Base-by-base conservation (phyloP, 2,888 invertebrate genomes). In the Athalia rosae region DNA sequence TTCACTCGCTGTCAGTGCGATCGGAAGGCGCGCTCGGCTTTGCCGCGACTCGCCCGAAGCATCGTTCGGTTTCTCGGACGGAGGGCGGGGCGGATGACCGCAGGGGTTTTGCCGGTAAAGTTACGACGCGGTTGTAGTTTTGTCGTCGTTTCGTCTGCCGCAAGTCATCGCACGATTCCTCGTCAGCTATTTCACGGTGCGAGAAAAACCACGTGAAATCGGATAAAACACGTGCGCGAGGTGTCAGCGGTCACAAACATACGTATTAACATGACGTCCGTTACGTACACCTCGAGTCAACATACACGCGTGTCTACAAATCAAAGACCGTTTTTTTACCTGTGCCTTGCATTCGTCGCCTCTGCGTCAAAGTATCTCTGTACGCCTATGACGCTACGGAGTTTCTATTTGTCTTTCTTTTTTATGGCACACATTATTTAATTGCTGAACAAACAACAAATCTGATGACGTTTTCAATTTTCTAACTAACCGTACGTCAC, bases 231-330 rank as follows among this genome's bases (percentile, higher is more conserved):
- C 43, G 71, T 71, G 56, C 3, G 15, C 53, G 7, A 71, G 56
- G 71, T 58, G 56, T 8, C 15, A 15, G 58, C 9, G 7, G 3
- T 45, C 2, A 11, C 11, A 45, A 58, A 45, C 28, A 7, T 53
- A n/a, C 53, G n/a, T n/a, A 4, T 53, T n/a, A 28, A 7, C n/a
- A 43, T 71, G 71, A 71, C 71, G 71, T 71, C 58, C 58, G n/a
- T 45, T 6, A 3, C 11, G 6, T 7, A 56, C 15, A 45, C 56
- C 71, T 71, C 71, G 71, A 71, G 58, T 13, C 4, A 45, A 9
- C 4, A 45, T 63, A 28, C 4, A 15, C 45, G 6, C 4, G 15
- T 56, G 58, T 43, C 9, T 7, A 58, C 4, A 43, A n/a, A 50
- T 7, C 56, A 53, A 56, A 41, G n/a, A 43, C 9, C 43, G 8